Percentiles rank a stretch among this genome's conserved stretches.
phyloP scores from a whole-genome alignment of 2,113 vertebrate species.

The Hydrochoerus hydrochaeris region DNA sequence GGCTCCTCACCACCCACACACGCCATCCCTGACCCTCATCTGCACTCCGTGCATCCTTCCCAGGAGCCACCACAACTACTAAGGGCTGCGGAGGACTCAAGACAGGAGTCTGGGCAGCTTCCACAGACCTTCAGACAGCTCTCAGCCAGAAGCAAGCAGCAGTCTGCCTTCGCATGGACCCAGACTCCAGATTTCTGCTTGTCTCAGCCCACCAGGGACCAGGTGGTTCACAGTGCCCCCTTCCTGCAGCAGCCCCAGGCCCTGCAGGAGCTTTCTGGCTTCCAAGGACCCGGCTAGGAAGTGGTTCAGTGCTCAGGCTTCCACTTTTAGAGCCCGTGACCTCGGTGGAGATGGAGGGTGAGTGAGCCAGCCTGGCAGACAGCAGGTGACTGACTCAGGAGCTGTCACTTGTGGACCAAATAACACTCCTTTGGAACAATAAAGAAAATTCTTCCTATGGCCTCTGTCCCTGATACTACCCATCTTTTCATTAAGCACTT shows the following conservation, averaged over 20 bases:
- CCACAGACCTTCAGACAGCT: background rate
- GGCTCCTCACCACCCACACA: background rate
- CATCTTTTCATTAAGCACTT: background rate
- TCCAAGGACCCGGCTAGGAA: background rate
- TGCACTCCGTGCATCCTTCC: background rate
- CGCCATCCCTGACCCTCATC: background rate
- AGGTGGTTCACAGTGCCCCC: background rate
- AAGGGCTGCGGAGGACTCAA: background rate
- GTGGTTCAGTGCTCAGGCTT: background rate
- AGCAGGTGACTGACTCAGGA: background rate
- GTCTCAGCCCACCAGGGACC: fast-evolving
- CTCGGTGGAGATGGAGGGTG: background rate
- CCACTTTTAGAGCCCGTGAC: too few relatives aligned
- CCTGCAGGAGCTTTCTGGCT: background rate
- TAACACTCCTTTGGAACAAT: background rate
- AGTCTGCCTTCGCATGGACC: background rate
- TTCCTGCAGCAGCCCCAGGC: background rate
- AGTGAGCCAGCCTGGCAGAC: background rate
- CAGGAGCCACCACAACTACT: background rate
- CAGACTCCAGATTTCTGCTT: background rate
- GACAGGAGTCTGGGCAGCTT: background rate
- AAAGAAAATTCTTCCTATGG: background rate
- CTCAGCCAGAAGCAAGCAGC: background rate
- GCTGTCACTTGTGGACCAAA: background rate
- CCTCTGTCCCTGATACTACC: background rate